phyloP scores from a whole-genome alignment of 2,888 invertebrate species.

The Heteropelma amictum region DNA sequence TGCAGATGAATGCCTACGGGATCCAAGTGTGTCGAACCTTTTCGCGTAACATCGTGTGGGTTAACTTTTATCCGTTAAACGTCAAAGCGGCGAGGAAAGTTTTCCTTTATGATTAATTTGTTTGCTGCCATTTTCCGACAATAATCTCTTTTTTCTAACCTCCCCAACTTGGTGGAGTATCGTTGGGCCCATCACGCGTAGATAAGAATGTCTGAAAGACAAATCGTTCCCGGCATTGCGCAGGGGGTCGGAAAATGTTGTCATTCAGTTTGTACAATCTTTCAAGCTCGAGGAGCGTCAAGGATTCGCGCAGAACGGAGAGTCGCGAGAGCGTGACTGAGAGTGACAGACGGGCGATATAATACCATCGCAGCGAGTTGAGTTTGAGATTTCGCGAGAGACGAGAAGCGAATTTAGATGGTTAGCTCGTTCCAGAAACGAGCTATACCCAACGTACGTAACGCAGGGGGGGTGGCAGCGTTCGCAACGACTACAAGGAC shows the following conservation, averaged over 20 bases:
- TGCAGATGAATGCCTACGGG: too few relatives aligned
- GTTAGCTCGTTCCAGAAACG: neutral
- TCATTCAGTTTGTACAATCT: conserved; percentile 4
- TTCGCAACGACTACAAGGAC: conserved; percentile 4
- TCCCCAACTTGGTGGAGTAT: neutral
- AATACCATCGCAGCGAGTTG: neutral
- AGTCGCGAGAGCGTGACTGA: conserved; percentile 43
- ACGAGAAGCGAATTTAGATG: conserved; percentile 30
- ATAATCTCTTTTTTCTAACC: too few relatives aligned
- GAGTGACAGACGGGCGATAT: conserved; percentile 42
- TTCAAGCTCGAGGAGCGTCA: neutral
- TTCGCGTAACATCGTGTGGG: too few relatives aligned
- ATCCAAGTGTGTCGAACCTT: too few relatives aligned
- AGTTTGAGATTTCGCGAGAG: conserved; percentile 26
- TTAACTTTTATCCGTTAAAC: too few relatives aligned
- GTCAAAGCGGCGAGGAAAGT: too few relatives aligned
- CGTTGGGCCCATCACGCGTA: neutral
- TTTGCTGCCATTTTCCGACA: too few relatives aligned
- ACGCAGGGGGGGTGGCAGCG: neutral
- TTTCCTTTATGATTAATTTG: too few relatives aligned
- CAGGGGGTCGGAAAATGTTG: neutral
- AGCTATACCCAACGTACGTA: conserved; percentile 15
- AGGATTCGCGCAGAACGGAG: conserved; percentile 24
- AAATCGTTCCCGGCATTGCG: neutral
- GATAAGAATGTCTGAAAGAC: neutral